Conservation (phyloP, 1,140 invertebrate species). For the Drosophila obscura region DNA sequence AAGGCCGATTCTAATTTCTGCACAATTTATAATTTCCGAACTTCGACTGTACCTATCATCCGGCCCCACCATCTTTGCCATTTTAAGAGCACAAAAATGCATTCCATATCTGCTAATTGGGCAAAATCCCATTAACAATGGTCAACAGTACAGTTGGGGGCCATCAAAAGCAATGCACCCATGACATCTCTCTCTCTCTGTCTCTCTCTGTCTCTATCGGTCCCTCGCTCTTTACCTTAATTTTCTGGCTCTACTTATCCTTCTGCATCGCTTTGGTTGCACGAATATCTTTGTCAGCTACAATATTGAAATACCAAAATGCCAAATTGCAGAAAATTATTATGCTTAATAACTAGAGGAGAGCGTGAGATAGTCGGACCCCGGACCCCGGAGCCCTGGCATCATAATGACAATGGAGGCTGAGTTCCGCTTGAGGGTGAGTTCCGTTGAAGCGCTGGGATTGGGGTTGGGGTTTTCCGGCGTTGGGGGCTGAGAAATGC, state of each 20-base stretch:
- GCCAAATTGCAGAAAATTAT: slow-evolving; percentile 16
- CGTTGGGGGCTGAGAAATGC: background rate
- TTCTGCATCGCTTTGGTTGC: too few relatives aligned
- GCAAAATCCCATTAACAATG: too few relatives aligned
- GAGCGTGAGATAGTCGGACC: background rate
- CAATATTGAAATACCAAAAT: slow-evolving; percentile 13
- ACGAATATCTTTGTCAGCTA: background rate
- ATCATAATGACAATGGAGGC: slow-evolving; percentile 7
- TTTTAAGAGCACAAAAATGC: too few relatives aligned
- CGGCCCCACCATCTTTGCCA: too few relatives aligned
- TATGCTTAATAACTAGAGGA: slow-evolving; percentile 11
- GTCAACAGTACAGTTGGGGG: too few relatives aligned
- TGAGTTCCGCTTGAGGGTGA: slow-evolving; percentile 7
- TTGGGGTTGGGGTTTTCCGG: background rate
- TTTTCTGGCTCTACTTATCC: too few relatives aligned
- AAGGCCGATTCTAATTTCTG: too few relatives aligned
- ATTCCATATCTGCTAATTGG: too few relatives aligned
- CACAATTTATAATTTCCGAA: too few relatives aligned
- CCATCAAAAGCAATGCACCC: too few relatives aligned
- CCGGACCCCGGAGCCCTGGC: background rate
- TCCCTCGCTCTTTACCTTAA: background rate
- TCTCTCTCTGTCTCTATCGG: background rate
- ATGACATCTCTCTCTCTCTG: too few relatives aligned
- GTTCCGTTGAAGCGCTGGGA: slow-evolving; percentile 1
- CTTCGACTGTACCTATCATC: too few relatives aligned